phyloP scores from a whole-genome alignment of 2,888 invertebrate species.

The Aphidoletes aphidimyza region DNA sequence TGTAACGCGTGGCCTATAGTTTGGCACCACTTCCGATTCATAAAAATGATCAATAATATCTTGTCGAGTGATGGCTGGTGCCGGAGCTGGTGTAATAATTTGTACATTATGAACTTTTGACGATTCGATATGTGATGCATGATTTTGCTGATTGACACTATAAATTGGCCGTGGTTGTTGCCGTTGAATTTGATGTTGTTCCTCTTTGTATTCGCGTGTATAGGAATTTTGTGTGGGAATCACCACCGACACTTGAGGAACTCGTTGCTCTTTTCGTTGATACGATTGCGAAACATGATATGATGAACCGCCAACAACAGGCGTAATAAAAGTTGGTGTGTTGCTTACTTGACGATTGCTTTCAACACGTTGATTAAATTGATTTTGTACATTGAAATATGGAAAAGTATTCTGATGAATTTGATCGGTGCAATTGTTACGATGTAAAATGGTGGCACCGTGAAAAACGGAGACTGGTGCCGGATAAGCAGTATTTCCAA shows the following conservation, averaged over 20 bases:
- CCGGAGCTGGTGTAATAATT: constrained; percentile 12
- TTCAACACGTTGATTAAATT: constrained; percentile 23
- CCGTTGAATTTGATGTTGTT: constrained; percentile 21
- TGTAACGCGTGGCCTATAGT: constrained; percentile 62
- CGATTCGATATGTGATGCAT: background rate
- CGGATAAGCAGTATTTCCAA: background rate
- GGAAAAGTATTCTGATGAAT: background rate
- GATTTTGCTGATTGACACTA: constrained; percentile 31
- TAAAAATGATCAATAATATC: constrained; percentile 60
- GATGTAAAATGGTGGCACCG: background rate
- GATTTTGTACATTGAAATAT: constrained; percentile 24
- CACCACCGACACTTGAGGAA: background rate
- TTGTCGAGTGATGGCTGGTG: constrained; percentile 48
- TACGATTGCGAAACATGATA: background rate
- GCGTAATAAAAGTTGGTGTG: background rate
- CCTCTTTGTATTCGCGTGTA: background rate
- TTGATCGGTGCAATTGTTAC: constrained; percentile 28
- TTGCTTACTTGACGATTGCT: background rate
- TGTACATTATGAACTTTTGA: background rate
- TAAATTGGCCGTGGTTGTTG: constrained; percentile 1
- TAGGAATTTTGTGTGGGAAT: constrained; percentile 26
- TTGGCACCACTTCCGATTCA: constrained; percentile 61
- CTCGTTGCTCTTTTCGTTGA: constrained; percentile 9
- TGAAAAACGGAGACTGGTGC: background rate
- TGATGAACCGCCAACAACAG: background rate